Percentiles rank a stretch among this genome's conserved stretches.
Evolutionary conservation across 2,113 vertebrate species (phyloP).

Genomic region (Rhinichthys klamathensis): DNA sequence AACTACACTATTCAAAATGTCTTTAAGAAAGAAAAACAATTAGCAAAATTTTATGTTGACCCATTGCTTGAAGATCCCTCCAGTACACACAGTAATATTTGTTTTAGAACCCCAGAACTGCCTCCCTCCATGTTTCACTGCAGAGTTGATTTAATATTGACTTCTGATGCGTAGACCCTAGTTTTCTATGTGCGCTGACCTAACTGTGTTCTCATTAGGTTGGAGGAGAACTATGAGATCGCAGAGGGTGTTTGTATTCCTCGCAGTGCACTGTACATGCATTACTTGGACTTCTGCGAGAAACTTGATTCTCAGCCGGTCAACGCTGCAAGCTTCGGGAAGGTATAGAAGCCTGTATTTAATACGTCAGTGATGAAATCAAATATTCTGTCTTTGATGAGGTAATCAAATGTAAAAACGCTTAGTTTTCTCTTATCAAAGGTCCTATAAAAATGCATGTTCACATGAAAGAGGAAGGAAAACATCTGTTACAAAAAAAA

Average conservation of each 20-base stretch:
- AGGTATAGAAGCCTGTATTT: conserved; percentile 77
- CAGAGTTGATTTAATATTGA: neutral
- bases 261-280: conserved; percentile 98
- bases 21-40: too few species aligned
- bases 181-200: conserved; percentile 24
- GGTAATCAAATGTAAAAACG: neutral
- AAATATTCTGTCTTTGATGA: neutral
- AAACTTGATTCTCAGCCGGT: conserved; percentile 98
- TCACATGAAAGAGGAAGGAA: neutral
- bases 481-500: conserved; percentile 22
- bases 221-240: conserved; percentile 99
- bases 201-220: conserved; percentile 73
- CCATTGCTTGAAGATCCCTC: neutral
- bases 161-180: neutral
- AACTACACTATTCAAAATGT: too few species aligned
- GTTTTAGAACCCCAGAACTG: neutral
- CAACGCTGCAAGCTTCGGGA: conserved; percentile 98
- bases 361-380: neutral
- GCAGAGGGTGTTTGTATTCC: conserved; percentile 98
- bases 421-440: neutral
- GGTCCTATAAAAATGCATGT: neutral
- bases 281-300: conserved; percentile 98
- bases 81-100: neutral
- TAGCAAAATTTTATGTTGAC: neutral
- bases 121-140: neutral